phyloP scores from a whole-genome alignment of 2,888 invertebrate species.

The Stictocephala bisonia region DNA sequence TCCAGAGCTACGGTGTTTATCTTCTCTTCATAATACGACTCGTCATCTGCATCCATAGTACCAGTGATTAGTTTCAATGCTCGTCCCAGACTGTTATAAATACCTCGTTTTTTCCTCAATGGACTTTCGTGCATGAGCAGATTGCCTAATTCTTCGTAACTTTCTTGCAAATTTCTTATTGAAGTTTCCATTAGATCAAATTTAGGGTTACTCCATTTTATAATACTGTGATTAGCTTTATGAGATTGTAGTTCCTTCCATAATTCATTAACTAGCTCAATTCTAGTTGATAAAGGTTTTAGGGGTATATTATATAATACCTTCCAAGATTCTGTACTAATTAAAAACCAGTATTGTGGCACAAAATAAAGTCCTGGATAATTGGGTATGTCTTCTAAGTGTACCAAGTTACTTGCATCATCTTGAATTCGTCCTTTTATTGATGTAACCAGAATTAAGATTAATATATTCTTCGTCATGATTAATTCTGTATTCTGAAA shows the following conservation, averaged over 20 bases:
- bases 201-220: conserved; percentile 13
- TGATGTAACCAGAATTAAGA: background rate
- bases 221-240: background rate
- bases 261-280: background rate
- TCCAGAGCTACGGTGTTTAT: conserved; percentile 7
- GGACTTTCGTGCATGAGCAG: background rate
- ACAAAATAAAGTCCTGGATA: conserved; percentile 18
- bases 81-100: conserved; percentile 7
- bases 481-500: background rate
- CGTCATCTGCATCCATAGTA: conserved; percentile 9
- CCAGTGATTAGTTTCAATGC: conserved; percentile 4
- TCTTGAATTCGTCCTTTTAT: too few species aligned
- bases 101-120: background rate
- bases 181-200: background rate
- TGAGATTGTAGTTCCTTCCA: background rate
- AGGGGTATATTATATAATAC: conserved; percentile 5
- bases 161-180: background rate
- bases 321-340: background rate
- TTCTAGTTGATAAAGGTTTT: background rate
- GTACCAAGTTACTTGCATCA: too few species aligned
- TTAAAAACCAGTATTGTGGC: conserved; percentile 7
- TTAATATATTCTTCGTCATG: background rate
- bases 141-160: background rate
- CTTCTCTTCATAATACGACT: conserved; percentile 4
- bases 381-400: background rate